These are phyloP conservation scores for Hirtodrosophila duncani DNA, from an alignment of 2,888 invertebrate genomes.

Conservation along the genomic window DNA sequence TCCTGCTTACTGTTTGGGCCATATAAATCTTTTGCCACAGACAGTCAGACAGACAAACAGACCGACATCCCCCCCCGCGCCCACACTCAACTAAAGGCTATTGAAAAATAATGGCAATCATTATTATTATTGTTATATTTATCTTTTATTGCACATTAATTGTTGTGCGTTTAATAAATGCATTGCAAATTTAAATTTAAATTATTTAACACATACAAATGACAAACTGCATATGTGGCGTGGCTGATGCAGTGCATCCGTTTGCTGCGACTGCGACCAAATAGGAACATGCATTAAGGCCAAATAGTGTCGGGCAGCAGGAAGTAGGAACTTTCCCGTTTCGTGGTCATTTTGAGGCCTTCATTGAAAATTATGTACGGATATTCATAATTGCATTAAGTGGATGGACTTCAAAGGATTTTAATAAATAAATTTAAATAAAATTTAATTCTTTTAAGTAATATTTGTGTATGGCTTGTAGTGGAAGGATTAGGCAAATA, in stretches of 20 bases:
- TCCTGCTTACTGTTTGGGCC: constrained; percentile 49
- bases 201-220: constrained; percentile 14
- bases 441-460: no score
- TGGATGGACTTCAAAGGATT: no score
- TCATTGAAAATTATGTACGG: no score
- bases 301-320: constrained; percentile 37
- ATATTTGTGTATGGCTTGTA: no score
- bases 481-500: no score
- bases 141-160: constrained; percentile 67
- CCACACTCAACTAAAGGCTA: constrained; percentile 41
- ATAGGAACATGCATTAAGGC: constrained; percentile 53
- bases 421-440: no score
- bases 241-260: constrained; percentile 48
- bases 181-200: constrained; percentile 27
- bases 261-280: constrained; percentile 18
- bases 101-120: constrained; percentile 20
- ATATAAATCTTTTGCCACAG: not conserved
- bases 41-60: not conserved
- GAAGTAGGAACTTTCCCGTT: no score
- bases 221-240: constrained; percentile 19
- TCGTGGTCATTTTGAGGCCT: no score
- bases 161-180: constrained; percentile 28
- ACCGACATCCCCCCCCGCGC: not conserved
- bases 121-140: constrained; percentile 65
- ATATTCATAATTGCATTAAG: no score